Base-by-base conservation (phyloP, 2,888 invertebrate genomes). In the Rhyacophila evoluta region DNA sequence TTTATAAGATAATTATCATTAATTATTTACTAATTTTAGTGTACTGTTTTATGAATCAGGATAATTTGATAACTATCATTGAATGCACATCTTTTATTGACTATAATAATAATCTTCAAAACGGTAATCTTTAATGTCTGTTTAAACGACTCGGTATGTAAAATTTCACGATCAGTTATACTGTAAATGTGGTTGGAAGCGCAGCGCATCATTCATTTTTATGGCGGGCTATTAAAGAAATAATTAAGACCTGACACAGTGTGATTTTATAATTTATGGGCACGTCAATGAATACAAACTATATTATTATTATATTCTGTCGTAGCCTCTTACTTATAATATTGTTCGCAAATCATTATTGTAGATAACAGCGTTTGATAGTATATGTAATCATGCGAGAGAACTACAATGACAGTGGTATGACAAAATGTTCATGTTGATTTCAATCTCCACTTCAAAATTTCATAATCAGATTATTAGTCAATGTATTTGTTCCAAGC, bases 121-220 rank as follows among this genome's bases (percentile, higher is more conserved):
- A 39, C 39, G 12, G 39, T 39, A 12, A 39, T 39, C 39, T 39
- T 39, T 39, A 15, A 39, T 39, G 15, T 39, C 25, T 19, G 19
- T 10, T 41, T 55, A 25, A 25, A 25, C 19, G 19, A 8, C 25
- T 55, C 10, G 8, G 55, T 19, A 55, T 55, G 12, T 55, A 25
- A 55, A 25, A 55, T 55, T 25, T 55, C 55, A 19, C 55, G 55
- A 55, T 55, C 55, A 55, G 19, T 55, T 55, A 55, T 19, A 55
- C 4, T 55, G 25, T 25, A 19, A 19, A 6, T 2, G 55, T 19
- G 19, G 55, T 55, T 55, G 19, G 55, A 19, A 55, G 55, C 19
- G 55, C 55, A 19, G 25, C 8, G 55, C 55, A 55, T 55, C 55
- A 25, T 55, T 55, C 55, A 55, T 25, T 55, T 55, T 55, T 55